phyloP scores from a whole-genome alignment of 2,113 vertebrate species.

The Charadrius vociferus region DNA sequence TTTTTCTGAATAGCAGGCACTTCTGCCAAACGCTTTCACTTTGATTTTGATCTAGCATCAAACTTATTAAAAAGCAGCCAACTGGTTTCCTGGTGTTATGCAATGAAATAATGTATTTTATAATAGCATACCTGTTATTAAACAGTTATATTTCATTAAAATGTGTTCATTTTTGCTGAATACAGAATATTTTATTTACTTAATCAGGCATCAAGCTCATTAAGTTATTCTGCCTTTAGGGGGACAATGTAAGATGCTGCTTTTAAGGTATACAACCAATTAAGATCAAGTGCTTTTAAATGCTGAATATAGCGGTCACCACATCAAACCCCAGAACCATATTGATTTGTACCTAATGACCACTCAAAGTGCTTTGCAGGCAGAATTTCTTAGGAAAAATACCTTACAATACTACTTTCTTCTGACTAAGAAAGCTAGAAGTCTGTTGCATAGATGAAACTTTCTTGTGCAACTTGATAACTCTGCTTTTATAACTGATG shows the following conservation, averaged over 20 bases:
- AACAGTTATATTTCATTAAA: neutral
- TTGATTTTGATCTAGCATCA: neutral
- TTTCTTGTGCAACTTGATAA: neutral
- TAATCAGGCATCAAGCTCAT: neutral
- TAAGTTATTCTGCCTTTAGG: neutral
- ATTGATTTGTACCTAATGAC: neutral
- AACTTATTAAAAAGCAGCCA: neutral
- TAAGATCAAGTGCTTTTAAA: neutral
- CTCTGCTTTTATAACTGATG: neutral
- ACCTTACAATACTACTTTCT: neutral
- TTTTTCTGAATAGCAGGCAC: neutral
- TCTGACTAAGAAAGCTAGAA: neutral
- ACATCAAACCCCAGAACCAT: neutral
- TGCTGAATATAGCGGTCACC: neutral
- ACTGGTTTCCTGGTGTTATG: neutral
- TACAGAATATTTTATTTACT: neutral
- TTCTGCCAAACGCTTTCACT: neutral
- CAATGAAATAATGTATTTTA: neutral
- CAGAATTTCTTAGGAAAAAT: neutral
- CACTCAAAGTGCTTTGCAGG: neutral
- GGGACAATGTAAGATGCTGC: fast-evolving
- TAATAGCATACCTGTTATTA: neutral
- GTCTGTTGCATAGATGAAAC: neutral
- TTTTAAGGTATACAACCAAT: neutral
- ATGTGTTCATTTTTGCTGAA: neutral